A percentile compares a stretch with the other conserved stretches of the same genome.
phyloP scores from a whole-genome alignment of 2,888 invertebrate species.

The Tipula confusa region DNA sequence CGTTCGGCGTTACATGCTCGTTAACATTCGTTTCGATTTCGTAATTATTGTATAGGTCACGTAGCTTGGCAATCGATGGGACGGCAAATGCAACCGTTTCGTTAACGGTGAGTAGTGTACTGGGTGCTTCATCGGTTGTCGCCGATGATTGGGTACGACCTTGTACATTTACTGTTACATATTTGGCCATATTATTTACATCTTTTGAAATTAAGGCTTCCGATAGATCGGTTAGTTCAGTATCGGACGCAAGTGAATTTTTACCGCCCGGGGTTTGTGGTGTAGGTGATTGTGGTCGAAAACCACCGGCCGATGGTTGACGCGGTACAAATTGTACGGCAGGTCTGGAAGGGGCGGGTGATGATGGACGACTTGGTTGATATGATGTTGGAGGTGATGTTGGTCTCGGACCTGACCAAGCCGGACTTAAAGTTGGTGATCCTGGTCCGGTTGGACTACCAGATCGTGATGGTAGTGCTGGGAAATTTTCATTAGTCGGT shows the following conservation, averaged over 20 bases:
- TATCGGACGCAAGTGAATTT: conserved; percentile 52
- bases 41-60: conserved; percentile 79
- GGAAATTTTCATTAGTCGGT: background rate
- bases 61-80: conserved; percentile 68
- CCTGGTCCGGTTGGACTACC: conserved; percentile 35
- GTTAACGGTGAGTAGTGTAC: conserved; percentile 65
- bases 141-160: conserved; percentile 67
- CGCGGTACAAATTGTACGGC: conserved; percentile 34
- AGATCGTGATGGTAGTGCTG: conserved; percentile 3
- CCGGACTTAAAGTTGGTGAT: conserved; percentile 34
- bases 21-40: conserved; percentile 66
- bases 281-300: conserved; percentile 30
- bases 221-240: conserved; percentile 62
- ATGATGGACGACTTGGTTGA: conserved; percentile 32
- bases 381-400: conserved; percentile 34
- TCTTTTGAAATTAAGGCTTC: conserved; percentile 70
- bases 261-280: conserved; percentile 34
- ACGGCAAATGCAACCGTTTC: conserved; percentile 58
- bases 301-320: conserved; percentile 21
- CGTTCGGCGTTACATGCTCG: conserved; percentile 71
- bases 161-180: conserved; percentile 69
- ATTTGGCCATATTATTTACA: conserved; percentile 65
- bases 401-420: conserved; percentile 33
- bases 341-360: conserved; percentile 30
- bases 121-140: conserved; percentile 65